These are phyloP conservation scores for Leucopsar rothschildi DNA, from an alignment of 2,113 vertebrate genomes.

Conservation along the genomic window DNA sequence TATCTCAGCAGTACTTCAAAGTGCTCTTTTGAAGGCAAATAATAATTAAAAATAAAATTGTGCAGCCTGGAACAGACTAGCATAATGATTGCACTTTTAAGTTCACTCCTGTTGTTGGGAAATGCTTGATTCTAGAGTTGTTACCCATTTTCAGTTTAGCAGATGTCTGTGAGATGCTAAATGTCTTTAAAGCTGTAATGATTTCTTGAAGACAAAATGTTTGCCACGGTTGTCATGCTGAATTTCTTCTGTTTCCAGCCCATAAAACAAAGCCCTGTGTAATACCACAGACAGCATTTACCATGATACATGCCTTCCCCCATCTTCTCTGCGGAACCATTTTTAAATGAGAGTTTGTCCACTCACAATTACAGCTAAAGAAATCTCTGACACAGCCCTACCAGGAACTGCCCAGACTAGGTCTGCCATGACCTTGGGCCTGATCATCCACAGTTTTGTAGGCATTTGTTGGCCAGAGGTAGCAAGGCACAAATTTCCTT, in stretches of 20 bases:
- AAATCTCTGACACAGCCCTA: not conserved
- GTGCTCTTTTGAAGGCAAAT: slow-evolving; percentile 31
- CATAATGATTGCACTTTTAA: not conserved
- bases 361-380: not conserved
- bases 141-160: slow-evolving; percentile 5
- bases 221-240: not conserved
- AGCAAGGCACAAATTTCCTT: not conserved
- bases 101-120: not conserved
- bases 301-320: not conserved
- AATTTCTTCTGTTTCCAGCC: not conserved
- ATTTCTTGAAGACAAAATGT: not conserved
- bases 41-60: slow-evolving; percentile 46
- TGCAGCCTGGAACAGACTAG: not conserved
- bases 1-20: slow-evolving; percentile 10
- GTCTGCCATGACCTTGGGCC: not conserved
- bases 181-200: not conserved
- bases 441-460: not conserved
- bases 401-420: not conserved
- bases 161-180: not conserved
- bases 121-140: not conserved
- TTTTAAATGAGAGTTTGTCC: not conserved
- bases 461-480: not conserved
- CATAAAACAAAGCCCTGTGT: not conserved
- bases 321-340: not conserved
- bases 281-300: not conserved